phyloP scores from a whole-genome alignment of 2,797 vertebrate genomes.

The Gadopsis marmoratus region DNA sequence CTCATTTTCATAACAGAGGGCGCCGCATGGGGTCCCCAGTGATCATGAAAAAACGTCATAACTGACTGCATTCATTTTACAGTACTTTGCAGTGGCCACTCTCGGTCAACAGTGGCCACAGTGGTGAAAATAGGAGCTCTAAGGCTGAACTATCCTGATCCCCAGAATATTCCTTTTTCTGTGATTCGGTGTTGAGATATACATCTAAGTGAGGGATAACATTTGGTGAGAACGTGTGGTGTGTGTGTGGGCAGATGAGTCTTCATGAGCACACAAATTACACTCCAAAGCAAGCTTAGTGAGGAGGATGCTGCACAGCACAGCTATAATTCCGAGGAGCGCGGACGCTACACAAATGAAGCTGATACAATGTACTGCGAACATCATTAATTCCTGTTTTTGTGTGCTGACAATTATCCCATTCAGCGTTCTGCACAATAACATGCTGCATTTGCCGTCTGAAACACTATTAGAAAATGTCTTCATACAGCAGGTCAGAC shows the following conservation, averaged over 20 bases:
- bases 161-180: background rate
- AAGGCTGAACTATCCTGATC: background rate
- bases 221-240: conserved; percentile 41
- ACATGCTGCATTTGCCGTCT: conserved; percentile 8
- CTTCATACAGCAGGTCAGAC: conserved; percentile 15
- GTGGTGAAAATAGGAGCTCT: conserved; percentile 7
- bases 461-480: conserved; percentile 17
- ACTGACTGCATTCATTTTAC: conserved; percentile 16
- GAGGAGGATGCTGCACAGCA: conserved; percentile 30
- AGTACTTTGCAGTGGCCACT: background rate
- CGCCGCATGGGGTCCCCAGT: conserved; percentile 1
- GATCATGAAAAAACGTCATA: conserved; percentile 31
- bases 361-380: conserved; percentile 14
- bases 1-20: conserved; percentile 40
- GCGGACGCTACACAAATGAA: conserved; percentile 29
- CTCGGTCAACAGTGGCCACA: background rate
- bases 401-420: conserved; percentile 46
- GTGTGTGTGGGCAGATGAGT: conserved; percentile 50
- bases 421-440: conserved; percentile 37
- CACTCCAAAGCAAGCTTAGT: conserved; percentile 27
- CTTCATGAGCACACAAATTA: conserved; percentile 45
- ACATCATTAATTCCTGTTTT: conserved; percentile 48
- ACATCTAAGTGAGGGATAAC: conserved; percentile 35
- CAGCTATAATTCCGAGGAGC: conserved; percentile 42
- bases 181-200: conserved; percentile 1